Evolutionary conservation across 1,140 invertebrate species (phyloP).

Genomic region (Meloidogyne floridensis): DNA sequence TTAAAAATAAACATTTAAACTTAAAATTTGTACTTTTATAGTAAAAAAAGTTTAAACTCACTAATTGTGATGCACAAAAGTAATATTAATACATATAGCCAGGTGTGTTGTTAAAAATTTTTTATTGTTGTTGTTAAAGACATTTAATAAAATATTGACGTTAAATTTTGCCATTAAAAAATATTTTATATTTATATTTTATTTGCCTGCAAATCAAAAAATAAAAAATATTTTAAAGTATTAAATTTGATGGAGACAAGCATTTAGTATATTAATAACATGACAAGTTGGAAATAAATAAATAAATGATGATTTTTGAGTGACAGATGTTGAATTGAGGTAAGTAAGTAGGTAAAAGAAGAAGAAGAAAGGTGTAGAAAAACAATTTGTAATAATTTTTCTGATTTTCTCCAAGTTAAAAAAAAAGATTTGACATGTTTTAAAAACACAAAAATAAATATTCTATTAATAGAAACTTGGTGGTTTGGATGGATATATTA

Average conservation of each 20-base stretch:
- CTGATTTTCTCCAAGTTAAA: too few species aligned
- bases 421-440: too few species aligned
- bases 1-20: too few species aligned
- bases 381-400: too few species aligned
- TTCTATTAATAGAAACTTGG: too few species aligned
- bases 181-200: neutral
- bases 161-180: neutral
- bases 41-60: too few species aligned
- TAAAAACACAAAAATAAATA: too few species aligned
- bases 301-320: neutral
- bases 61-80: neutral
- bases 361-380: neutral
- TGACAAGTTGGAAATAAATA: neutral
- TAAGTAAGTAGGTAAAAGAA: neutral
- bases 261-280: neutral
- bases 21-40: too few species aligned
- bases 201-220: conserved; percentile 2
- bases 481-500: too few species aligned
- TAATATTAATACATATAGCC: neutral
- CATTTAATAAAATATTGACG: neutral
- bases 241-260: neutral
- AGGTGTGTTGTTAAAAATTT: neutral
- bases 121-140: neutral
- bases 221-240: neutral
- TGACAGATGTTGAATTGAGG: neutral